Evolutionary conservation across 2,113 vertebrate genomes (phyloP).

Genomic region (Gadus macrocephalus): DNA sequence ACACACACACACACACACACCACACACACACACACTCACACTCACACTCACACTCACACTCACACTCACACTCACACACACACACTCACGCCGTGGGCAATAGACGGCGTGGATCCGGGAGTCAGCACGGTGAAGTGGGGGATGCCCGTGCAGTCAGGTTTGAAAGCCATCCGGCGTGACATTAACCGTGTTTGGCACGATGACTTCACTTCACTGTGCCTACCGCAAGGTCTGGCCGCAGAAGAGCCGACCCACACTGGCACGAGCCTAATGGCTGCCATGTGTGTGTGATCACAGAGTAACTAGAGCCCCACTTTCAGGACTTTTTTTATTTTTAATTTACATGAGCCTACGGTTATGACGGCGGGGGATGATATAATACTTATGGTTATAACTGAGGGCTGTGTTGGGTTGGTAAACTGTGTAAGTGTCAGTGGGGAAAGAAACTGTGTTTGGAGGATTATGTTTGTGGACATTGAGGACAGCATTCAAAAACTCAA

Average conservation of each 20-base stretch:
- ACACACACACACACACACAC: too few species aligned
- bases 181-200: constrained; percentile 53
- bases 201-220: constrained; percentile 51
- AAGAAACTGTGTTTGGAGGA: too few species aligned
- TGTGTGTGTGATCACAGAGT: constrained; percentile 49
- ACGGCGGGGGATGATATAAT: constrained; percentile 46
- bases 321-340: background rate
- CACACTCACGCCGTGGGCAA: too few species aligned
- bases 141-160: constrained; percentile 40
- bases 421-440: too few species aligned
- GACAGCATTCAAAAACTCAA: too few species aligned
- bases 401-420: constrained; percentile 28
- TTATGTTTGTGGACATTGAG: too few species aligned
- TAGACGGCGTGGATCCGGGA: too few species aligned
- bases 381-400: constrained; percentile 33
- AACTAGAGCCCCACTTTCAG: constrained; percentile 47
- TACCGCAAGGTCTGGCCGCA: constrained; percentile 53
- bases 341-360: constrained; percentile 37
- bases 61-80: too few species aligned
- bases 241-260: constrained; percentile 46
- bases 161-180: constrained; percentile 46
- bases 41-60: too few species aligned
- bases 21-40: too few species aligned
- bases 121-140: background rate
- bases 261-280: constrained; percentile 55